Evolutionary conservation across 92 coral and sea anemone species (phyloP).

Genomic region (Porites evermanni): DNA sequence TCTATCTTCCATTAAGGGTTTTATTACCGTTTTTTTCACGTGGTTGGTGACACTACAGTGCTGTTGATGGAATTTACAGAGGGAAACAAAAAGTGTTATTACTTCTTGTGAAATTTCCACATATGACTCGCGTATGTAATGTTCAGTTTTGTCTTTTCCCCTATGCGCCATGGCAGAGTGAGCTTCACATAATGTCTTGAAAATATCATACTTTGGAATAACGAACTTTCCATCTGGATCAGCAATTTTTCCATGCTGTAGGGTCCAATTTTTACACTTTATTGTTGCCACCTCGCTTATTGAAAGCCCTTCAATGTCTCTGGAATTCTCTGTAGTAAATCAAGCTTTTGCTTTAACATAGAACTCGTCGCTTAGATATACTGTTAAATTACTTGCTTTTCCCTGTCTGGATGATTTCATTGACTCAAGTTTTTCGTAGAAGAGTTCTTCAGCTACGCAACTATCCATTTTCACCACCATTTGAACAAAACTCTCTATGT

Average conservation of each 20-base stretch:
- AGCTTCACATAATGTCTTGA: conserved; percentile 2
- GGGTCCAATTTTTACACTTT: conserved; percentile 31
- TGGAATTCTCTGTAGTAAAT: conserved; percentile 5
- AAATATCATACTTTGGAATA: conserved; percentile 34
- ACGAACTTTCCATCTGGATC: conserved; percentile 27
- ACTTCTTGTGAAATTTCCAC: conserved; percentile 54
- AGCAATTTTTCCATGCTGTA: conserved; percentile 37
- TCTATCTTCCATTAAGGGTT: conserved; percentile 30
- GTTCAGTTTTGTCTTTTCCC: conserved; percentile 51
- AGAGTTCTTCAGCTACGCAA: conserved; percentile 33
- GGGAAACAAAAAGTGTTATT: not conserved
- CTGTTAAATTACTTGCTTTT: conserved; percentile 30
- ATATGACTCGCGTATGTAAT: conserved; percentile 20
- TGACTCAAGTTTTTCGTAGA: conserved; percentile 39
- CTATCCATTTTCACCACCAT: conserved; percentile 10
- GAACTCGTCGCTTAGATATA: conserved; percentile 24
- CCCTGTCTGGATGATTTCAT: conserved; percentile 12
- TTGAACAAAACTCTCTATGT: conserved; percentile 8
- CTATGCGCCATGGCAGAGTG: conserved; percentile 48
- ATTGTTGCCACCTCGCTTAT: conserved; percentile 25
- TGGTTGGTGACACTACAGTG: conserved; percentile 27
- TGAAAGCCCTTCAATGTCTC: conserved; percentile 2
- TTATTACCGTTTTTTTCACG: conserved; percentile 30
- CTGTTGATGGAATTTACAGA: conserved; percentile 15
- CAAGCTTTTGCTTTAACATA: conserved; percentile 30